Conservation (phyloP, 2,797 vertebrate species). For the Peromyscus aztecus region DNA sequence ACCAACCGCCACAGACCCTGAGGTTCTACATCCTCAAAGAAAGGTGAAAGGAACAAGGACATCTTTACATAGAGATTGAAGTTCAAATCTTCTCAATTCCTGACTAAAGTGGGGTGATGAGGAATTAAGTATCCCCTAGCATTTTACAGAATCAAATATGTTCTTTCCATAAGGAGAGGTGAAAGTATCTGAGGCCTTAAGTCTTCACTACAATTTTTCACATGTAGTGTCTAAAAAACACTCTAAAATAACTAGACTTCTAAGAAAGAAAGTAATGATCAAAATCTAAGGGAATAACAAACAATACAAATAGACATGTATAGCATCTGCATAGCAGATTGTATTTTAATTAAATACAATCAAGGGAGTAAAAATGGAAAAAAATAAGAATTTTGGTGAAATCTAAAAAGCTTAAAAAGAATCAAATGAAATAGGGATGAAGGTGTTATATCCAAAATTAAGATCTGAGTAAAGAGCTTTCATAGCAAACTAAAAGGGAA, state of each 20-base stretch:
- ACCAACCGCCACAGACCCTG: not conserved
- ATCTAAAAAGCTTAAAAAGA: not conserved
- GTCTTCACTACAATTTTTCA: not conserved
- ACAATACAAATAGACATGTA: not conserved
- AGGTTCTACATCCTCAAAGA: not conserved
- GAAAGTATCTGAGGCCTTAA: not conserved
- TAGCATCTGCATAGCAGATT: not conserved
- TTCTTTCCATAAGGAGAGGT: not conserved
- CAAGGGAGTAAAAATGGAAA: not conserved
- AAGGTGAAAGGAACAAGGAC: not conserved
- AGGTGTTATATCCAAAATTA: conserved; percentile 17
- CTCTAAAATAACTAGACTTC: not conserved
- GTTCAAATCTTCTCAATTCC: not conserved
- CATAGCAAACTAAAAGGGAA: not conserved
- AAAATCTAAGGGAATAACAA: conserved; percentile 36
- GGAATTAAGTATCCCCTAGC: not conserved
- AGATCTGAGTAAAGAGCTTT: not conserved
- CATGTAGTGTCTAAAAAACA: not conserved
- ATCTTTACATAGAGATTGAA: not conserved
- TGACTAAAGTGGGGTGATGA: not conserved
- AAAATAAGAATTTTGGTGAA: not conserved
- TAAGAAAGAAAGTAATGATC: not conserved
- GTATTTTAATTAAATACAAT: not conserved
- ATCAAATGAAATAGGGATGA: not conserved
- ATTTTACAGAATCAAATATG: not conserved